A percentile compares a stretch with the other conserved stretches of the same genome.
These are phyloP conservation scores for Hippocampus zosterae DNA, from an alignment of 2,113 vertebrate genomes.

Conservation along the genomic window DNA sequence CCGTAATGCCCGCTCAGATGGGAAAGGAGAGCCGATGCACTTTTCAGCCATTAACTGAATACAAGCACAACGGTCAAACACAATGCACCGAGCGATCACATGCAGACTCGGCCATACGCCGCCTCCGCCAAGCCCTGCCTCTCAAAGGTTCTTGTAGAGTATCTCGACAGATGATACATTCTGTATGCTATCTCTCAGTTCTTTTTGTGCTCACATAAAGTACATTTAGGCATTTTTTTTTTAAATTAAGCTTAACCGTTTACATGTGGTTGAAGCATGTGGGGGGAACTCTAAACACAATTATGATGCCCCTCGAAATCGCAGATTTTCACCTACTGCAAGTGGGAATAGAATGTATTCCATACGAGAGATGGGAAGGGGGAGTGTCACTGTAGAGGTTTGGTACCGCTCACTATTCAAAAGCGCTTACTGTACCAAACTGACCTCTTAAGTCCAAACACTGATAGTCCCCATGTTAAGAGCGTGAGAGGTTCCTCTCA, in stretches of 20 bases:
- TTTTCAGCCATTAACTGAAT: background rate
- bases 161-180: too few relatives aligned
- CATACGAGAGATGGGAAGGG: background rate
- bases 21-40: background rate
- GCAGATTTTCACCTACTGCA: background rate
- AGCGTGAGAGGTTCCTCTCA: constrained; percentile 48
- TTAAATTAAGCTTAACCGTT: too few relatives aligned
- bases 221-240: too few relatives aligned
- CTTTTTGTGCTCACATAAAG: too few relatives aligned
- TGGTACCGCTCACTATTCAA: background rate
- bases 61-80: background rate
- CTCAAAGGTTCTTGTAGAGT: background rate
- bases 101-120: too few relatives aligned
- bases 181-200: too few relatives aligned
- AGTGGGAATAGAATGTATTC: background rate
- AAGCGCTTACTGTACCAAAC: background rate
- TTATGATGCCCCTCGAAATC: too few relatives aligned
- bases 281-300: too few relatives aligned
- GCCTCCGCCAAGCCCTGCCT: background rate
- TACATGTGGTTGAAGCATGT: too few relatives aligned
- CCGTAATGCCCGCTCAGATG: background rate
- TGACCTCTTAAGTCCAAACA: constrained; percentile 12
- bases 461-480: constrained; percentile 34
- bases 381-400: background rate
- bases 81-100: background rate